phyloP scores from a whole-genome alignment of 1,140 invertebrate species.

The Drosophila equinoxialis region DNA sequence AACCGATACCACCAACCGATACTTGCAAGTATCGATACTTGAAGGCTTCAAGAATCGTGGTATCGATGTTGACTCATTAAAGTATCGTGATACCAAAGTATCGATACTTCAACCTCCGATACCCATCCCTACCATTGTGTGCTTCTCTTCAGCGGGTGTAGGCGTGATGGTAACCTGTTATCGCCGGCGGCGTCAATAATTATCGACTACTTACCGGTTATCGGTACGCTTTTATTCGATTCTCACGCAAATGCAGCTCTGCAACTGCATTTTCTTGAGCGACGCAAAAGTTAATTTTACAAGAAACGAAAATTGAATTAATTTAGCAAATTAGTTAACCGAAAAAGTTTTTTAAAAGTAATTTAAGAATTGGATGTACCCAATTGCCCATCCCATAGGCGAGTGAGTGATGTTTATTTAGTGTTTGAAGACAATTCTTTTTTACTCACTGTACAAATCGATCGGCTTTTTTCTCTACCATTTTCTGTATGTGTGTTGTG shows the following conservation, averaged over 20 bases:
- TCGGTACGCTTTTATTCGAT: background rate
- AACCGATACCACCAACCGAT: too few species aligned
- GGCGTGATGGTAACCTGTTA: too few species aligned
- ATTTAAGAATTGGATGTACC: conserved; percentile 32
- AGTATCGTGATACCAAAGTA: too few species aligned
- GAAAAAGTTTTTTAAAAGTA: conserved; percentile 25
- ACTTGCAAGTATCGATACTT: too few species aligned
- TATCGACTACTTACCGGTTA: too few species aligned
- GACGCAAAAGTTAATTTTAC: conserved; percentile 58
- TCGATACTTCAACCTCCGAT: too few species aligned
- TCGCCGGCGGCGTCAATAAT: too few species aligned
- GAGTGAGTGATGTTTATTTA: conserved; percentile 49
- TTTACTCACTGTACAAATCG: conserved; percentile 57
- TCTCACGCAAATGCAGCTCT: background rate
- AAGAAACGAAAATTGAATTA: conserved; percentile 37
- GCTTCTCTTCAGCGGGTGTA: background rate
- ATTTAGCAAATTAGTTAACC: conserved; percentile 25
- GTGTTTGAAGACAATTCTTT: conserved; percentile 29
- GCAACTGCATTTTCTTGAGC: conserved; percentile 21
- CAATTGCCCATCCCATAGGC: conserved; percentile 35
- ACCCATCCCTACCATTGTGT: background rate
- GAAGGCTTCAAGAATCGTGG: too few species aligned
- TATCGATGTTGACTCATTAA: too few species aligned
- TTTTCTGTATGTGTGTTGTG: conserved; percentile 54
- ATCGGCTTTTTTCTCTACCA: conserved; percentile 78